phyloP scores from a whole-genome alignment of 2,797 vertebrate species.

The Macroramphosus scolopax region DNA sequence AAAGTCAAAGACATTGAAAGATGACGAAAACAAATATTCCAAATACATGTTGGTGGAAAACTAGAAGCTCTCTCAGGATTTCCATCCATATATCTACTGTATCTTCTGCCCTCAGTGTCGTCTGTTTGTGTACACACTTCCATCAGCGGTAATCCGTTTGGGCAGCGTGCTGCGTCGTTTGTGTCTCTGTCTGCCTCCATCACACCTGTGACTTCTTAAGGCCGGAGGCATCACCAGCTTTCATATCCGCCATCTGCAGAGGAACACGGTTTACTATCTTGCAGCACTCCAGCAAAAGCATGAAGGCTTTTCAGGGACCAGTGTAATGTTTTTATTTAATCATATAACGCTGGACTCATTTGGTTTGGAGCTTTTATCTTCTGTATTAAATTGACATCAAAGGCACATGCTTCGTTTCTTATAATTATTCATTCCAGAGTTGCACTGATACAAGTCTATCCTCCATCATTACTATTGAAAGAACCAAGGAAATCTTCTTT shows the following conservation, averaged over 20 bases:
- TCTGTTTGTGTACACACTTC: slow-evolving; percentile 10
- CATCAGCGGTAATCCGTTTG: slow-evolving; percentile 40
- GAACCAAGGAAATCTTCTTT: background rate
- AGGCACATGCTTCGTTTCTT: background rate
- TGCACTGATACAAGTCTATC: no score
- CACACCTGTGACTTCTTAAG: slow-evolving; percentile 65
- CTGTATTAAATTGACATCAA: background rate
- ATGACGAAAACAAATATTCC: background rate
- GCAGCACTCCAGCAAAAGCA: slow-evolving; percentile 2
- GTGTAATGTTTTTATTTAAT: no score
- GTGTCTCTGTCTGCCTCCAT: slow-evolving; percentile 36
- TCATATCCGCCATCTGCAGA: slow-evolving; percentile 39
- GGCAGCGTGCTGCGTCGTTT: slow-evolving; percentile 35
- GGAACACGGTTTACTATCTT: slow-evolving; percentile 9
- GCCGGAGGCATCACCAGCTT: slow-evolving; percentile 49
- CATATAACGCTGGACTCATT: background rate
- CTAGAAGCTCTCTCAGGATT: background rate
- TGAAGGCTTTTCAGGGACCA: background rate
- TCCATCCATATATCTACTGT: no score
- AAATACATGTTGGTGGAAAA: background rate
- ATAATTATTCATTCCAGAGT: no score
- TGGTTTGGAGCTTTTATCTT: slow-evolving; percentile 3
- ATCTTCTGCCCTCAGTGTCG: no score
- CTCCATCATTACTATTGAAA: background rate
- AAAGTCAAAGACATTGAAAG: background rate